Base-by-base conservation (phyloP, 2,888 invertebrate species). In the Azorinus chamasolen region DNA sequence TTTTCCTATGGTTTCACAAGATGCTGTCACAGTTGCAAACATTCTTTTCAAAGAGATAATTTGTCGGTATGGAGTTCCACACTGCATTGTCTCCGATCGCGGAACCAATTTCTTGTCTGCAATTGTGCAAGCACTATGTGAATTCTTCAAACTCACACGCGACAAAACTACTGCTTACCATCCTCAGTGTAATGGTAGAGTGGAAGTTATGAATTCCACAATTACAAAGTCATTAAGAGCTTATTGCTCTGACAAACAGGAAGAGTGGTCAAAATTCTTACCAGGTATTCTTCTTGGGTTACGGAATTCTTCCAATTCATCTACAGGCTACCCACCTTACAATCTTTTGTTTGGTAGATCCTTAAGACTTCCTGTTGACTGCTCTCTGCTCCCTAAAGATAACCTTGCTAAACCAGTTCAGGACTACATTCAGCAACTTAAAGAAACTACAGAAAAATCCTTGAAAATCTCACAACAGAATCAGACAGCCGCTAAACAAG, bases 31-130 rank as follows among this genome's bases (percentile, higher is more conserved):
- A 58, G 62, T 74, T 14, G 78, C 78, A 12, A 20, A 39, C 1
- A 57, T 79, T 46, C 48, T 80, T 25, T 83, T 78, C 37, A 71
- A 48, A 16, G 69, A 75, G 43, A 68, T 80, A 6, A 63, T 78
- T 24, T 48, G 65, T 16, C 27, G 83, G 10, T 79, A 70, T 61
- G 79, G 79, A 14, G 79, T 74, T 8, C 79, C 83, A 12, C 50
- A 64, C 24, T 37, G 45, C 3, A 45, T 83, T 74, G 20, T 73
- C 0, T 63, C 62, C 2, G 72, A 73, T n/a, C 37, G 69, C 6
- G 72, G 78, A 2, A 41, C 37, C 45, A 73, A 76, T 14, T 83
- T 82, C 37, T 79, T 79, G 78, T 82, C 76, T 0, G 79, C 81
- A 51, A 39, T 73, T 16, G 51, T 79, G 2, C 50, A 25, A 48